Percentiles rank a stretch among this genome's conserved stretches.
These are phyloP conservation scores for Poecilia gillii DNA, from an alignment of 2,797 vertebrate species.

Conservation along the genomic window DNA sequence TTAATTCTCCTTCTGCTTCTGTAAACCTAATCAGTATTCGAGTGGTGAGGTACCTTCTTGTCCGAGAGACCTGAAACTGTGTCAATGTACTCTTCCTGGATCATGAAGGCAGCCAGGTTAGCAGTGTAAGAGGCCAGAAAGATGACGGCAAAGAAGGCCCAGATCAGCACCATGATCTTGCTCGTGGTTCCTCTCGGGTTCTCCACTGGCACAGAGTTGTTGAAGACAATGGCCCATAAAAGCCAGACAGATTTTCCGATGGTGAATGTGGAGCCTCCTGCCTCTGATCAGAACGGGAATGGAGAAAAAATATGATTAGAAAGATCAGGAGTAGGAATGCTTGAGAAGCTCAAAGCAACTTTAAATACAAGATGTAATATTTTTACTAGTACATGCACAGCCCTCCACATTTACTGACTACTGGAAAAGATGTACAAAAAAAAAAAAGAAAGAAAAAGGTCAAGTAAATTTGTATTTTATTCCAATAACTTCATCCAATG, in stretches of 20 bases:
- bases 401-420: neutral
- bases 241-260: conserved; percentile 97
- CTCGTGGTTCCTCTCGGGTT: conserved; percentile 95
- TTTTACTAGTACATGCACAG: neutral
- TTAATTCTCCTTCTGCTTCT: conserved; percentile 59
- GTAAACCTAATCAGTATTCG: conserved; percentile 63
- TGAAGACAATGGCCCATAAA: conserved; percentile 97
- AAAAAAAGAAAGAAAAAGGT: too few species aligned
- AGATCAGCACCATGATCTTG: conserved; percentile 97
- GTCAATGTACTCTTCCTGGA: conserved; percentile 97
- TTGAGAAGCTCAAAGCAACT: conserved; percentile 8
- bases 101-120: conserved; percentile 97
- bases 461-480: neutral
- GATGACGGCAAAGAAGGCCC: conserved; percentile 98
- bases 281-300: conserved; percentile 73
- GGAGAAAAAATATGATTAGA: conserved; percentile 2
- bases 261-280: conserved; percentile 94
- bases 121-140: conserved; percentile 97
- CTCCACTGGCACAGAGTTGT: conserved; percentile 96
- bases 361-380: conserved; percentile 11
- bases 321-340: conserved; percentile 15
- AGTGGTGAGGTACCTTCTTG: conserved; percentile 85
- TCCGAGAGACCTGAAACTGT: conserved; percentile 95
- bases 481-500: neutral
- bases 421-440: neutral